A percentile compares a stretch with the other conserved stretches of the same genome.
phyloP scores from a whole-genome alignment of 2,113 vertebrate species.

The Callaeas wilsoni region DNA sequence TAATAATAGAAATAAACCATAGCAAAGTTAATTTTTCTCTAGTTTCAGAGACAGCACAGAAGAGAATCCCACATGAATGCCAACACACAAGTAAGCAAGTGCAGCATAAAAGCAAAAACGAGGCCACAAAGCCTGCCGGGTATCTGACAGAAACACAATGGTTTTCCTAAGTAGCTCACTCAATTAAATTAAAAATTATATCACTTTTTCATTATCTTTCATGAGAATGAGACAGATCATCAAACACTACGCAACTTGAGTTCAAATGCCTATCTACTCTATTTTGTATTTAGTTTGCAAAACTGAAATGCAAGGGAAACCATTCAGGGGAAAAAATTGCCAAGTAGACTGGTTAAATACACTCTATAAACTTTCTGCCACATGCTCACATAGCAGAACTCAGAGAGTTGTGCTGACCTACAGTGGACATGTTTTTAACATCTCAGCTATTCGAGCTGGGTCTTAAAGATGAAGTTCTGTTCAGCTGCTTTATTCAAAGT shows the following conservation, averaged over 20 bases:
- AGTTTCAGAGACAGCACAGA: background rate
- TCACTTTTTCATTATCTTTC: background rate
- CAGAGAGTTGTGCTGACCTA: background rate
- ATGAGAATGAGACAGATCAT: background rate
- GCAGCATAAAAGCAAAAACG: background rate
- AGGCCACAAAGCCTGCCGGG: background rate
- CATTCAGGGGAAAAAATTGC: background rate
- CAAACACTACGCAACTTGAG: background rate
- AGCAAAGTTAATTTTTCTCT: background rate
- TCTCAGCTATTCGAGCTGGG: rapidly evolving
- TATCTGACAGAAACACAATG: background rate
- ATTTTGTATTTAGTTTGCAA: background rate
- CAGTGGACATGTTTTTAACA: background rate
- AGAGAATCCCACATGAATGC: background rate
- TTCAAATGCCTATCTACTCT: background rate
- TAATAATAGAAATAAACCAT: background rate
- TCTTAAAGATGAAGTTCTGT: background rate
- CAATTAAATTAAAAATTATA: background rate
- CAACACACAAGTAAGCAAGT: background rate
- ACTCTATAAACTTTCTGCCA: background rate
- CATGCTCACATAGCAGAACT: background rate
- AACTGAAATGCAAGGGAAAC: background rate
- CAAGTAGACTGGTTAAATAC: background rate
- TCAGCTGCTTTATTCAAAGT: background rate
- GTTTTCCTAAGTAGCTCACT: background rate